These are phyloP conservation scores for Phyllotreta striolata DNA, from an alignment of 2,888 invertebrate species.

Conservation along the genomic window DNA sequence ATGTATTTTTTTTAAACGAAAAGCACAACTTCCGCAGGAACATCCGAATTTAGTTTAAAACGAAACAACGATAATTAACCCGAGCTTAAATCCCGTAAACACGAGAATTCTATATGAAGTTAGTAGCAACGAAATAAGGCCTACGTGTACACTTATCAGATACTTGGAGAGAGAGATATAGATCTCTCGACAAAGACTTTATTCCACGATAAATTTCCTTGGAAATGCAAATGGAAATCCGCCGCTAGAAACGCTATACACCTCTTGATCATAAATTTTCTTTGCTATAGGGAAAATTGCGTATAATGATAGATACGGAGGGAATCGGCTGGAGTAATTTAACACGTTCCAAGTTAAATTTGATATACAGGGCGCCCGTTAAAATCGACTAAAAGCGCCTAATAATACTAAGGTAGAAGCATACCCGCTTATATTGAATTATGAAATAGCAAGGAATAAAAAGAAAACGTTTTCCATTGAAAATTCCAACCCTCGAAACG, in stretches of 20 bases:
- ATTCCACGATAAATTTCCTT: constrained; percentile 25
- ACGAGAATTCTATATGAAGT: constrained; percentile 20
- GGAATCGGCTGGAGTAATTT: neutral
- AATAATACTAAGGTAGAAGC: too few relatives aligned
- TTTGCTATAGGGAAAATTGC: constrained; percentile 26
- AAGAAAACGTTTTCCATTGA: constrained; percentile 6
- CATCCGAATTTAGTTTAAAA: constrained; percentile 19
- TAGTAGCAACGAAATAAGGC: constrained; percentile 20
- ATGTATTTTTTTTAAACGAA: neutral
- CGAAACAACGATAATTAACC: neutral
- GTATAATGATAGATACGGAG: constrained; percentile 18
- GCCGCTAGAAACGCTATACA: constrained; percentile 30
- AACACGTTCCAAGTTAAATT: neutral
- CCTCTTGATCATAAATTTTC: constrained; percentile 26
- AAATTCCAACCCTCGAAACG: constrained; percentile 1
- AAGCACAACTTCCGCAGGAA: constrained; percentile 10
- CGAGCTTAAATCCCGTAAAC: neutral
- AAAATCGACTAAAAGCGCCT: too few relatives aligned
- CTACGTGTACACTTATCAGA: constrained; percentile 26
- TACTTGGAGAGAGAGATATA: constrained; percentile 24
- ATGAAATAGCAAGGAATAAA: neutral
- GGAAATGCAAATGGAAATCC: constrained; percentile 29
- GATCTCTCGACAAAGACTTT: constrained; percentile 31
- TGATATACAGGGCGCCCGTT: too few relatives aligned
- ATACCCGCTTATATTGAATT: too few relatives aligned